Percentiles rank a stretch among this genome's conserved stretches.
phyloP scores from a whole-genome alignment of 2,888 invertebrate species.

The Macrostomum cliftonense region DNA sequence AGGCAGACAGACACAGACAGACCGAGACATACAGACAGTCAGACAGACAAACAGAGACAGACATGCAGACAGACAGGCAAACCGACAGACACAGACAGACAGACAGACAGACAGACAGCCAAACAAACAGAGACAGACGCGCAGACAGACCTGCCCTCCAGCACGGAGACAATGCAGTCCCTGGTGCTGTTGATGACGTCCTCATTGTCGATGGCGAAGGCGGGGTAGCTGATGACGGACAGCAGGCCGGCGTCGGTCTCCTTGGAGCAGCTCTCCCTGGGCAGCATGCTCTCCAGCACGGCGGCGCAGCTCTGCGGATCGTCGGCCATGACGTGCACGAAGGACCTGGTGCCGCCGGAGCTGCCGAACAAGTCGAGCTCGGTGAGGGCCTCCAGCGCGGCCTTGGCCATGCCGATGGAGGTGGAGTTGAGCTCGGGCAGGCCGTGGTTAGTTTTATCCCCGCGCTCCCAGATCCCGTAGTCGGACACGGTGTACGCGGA shows the following conservation, averaged over 20 bases:
- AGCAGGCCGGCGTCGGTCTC: slow-evolving; percentile 4
- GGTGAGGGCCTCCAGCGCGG: slow-evolving; percentile 82
- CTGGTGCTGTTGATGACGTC: slow-evolving; percentile 65
- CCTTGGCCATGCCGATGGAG: slow-evolving; percentile 85
- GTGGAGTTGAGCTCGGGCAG: slow-evolving; percentile 82
- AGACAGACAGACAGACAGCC: too few species aligned
- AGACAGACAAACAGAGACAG: too few species aligned
- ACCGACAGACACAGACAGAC: too few species aligned
- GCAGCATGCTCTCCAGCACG: slow-evolving; percentile 50
- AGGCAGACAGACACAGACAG: too few species aligned
- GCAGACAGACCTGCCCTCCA: slow-evolving; percentile 30
- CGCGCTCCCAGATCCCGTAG: slow-evolving; percentile 91
- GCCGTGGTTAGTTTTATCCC: slow-evolving; percentile 91
- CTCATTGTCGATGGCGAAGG: slow-evolving; percentile 92
- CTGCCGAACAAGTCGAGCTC: slow-evolving; percentile 85
- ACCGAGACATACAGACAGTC: too few species aligned
- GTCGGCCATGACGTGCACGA: slow-evolving; percentile 82
- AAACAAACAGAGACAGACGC: too few species aligned
- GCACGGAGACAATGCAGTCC: slow-evolving; percentile 57
- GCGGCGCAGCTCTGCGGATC: slow-evolving; percentile 86
- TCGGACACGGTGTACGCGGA: slow-evolving; percentile 87
- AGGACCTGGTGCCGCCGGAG: slow-evolving; percentile 54
- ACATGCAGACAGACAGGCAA: too few species aligned
- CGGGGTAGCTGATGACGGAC: slow-evolving; percentile 77
- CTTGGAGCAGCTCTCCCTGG: slow-evolving; percentile 39